These are phyloP conservation scores for Minunthozetes semirufus DNA, from an alignment of 2,888 invertebrate species.

Conservation along the genomic window DNA sequence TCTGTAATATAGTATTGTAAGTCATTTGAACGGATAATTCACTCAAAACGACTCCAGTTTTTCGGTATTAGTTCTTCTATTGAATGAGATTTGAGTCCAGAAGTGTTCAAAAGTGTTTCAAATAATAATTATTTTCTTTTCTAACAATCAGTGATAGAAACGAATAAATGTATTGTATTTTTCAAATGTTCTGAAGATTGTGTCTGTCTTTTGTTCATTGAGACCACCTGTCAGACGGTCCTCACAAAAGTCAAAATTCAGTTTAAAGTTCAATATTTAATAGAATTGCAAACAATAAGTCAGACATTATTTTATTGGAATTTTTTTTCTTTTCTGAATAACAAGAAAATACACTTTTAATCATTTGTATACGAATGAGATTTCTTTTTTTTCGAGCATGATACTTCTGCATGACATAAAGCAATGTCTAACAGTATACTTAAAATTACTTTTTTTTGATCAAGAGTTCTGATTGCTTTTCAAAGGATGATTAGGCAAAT, in stretches of 20 bases:
- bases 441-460: too few species aligned
- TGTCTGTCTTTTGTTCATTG: neutral
- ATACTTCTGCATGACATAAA: too few species aligned
- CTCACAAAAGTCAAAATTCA: neutral
- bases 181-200: neutral
- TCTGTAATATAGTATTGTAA: conserved; percentile 16
- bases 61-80: neutral
- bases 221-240: conserved; percentile 9
- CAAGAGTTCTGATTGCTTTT: too few species aligned
- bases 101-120: neutral
- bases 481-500: too few species aligned
- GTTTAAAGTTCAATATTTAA: too few species aligned
- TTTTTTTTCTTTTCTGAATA: too few species aligned
- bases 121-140: conserved; percentile 23
- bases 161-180: conserved; percentile 9
- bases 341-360: too few species aligned
- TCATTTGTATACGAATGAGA: too few species aligned
- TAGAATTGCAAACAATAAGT: too few species aligned
- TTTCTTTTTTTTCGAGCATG: too few species aligned
- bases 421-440: too few species aligned
- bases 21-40: conserved; percentile 11
- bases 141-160: conserved; percentile 2
- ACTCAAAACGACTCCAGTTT: neutral
- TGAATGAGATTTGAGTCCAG: neutral
- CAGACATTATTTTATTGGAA: too few species aligned